Evolutionary conservation across 2,888 invertebrate species (phyloP).

Genomic region (Chromoteleia sp.): DNA sequence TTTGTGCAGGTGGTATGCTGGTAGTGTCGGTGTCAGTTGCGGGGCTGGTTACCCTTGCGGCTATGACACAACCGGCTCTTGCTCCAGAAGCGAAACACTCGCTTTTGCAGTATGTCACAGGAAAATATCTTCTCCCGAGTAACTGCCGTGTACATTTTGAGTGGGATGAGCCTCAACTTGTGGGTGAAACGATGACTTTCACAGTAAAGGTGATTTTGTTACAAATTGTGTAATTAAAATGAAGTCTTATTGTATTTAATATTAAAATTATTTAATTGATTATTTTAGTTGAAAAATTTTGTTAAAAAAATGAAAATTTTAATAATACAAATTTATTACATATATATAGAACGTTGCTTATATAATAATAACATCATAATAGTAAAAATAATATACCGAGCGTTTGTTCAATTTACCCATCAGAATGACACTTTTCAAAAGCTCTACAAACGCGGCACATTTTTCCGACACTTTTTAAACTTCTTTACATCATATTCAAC

Average conservation of each 20-base stretch:
- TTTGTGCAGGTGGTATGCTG: conserved; percentile 91
- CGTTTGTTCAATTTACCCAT: conserved; percentile 10
- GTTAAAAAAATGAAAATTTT: too few species aligned
- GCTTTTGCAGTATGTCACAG: conserved; percentile 95
- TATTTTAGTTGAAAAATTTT: too few species aligned
- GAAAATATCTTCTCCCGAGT: conserved; percentile 94
- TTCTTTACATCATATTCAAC: conserved; percentile 38
- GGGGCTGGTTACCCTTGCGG: conserved; percentile 94
- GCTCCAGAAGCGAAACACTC: conserved; percentile 96
- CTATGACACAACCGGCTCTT: conserved; percentile 95
- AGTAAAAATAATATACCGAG: too few species aligned
- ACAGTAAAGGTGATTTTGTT: conserved; percentile 87
- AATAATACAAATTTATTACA: too few species aligned
- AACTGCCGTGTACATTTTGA: conserved; percentile 95
- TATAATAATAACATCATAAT: too few species aligned
- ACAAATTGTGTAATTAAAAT: too few species aligned
- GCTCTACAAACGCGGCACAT: conserved; percentile 4
- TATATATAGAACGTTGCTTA: too few species aligned
- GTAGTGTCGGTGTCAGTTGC: conserved; percentile 95
- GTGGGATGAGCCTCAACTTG: conserved; percentile 95
- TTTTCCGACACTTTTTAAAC: conserved; percentile 35
- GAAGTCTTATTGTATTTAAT: too few species aligned
- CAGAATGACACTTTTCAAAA: conserved; percentile 14
- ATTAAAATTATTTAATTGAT: too few species aligned
- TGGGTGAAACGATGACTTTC: conserved; percentile 96